Conservation (phyloP, 2,888 invertebrate species). For the Cinara cedri region DNA sequence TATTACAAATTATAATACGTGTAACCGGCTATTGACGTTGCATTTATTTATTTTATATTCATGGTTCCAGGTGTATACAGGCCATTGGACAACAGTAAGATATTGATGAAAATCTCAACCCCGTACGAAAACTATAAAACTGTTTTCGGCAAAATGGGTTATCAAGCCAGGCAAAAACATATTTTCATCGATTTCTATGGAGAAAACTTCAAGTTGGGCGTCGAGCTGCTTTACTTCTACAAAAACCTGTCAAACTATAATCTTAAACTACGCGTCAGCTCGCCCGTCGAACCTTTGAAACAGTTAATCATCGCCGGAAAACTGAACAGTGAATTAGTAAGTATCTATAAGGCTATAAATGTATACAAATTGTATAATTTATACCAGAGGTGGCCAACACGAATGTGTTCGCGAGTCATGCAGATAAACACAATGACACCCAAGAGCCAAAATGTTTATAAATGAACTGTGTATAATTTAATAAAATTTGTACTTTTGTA, state of each 20-base stretch:
- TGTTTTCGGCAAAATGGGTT: slow-evolving; percentile 73
- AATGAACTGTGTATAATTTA: too few species aligned
- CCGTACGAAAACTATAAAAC: slow-evolving; percentile 72
- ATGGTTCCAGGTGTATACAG: slow-evolving; percentile 69
- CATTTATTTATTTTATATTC: slow-evolving; percentile 2
- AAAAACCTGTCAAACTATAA: slow-evolving; percentile 72
- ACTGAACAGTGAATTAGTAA: slow-evolving; percentile 71
- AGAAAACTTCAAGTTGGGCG: slow-evolving; percentile 73
- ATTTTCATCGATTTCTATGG: slow-evolving; percentile 76
- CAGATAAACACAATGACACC: too few species aligned
- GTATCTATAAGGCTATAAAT: too few species aligned
- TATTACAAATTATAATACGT: too few species aligned
- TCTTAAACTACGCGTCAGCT: slow-evolving; percentile 74
- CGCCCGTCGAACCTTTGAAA: slow-evolving; percentile 75
- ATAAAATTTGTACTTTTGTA: too few species aligned
- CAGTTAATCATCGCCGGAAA: slow-evolving; percentile 73
- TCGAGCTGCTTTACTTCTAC: slow-evolving; percentile 72
- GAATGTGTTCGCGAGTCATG: too few species aligned
- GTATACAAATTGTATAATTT: too few species aligned
- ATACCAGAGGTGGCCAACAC: too few species aligned
- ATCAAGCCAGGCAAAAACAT: slow-evolving; percentile 74
- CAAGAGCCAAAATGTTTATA: too few species aligned
- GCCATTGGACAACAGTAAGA: slow-evolving; percentile 76
- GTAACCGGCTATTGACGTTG: too few species aligned
- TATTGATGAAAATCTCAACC: slow-evolving; percentile 77